Evolutionary conservation across 2,113 vertebrate genomes (phyloP).

Genomic region (Chamaea fasciata): DNA sequence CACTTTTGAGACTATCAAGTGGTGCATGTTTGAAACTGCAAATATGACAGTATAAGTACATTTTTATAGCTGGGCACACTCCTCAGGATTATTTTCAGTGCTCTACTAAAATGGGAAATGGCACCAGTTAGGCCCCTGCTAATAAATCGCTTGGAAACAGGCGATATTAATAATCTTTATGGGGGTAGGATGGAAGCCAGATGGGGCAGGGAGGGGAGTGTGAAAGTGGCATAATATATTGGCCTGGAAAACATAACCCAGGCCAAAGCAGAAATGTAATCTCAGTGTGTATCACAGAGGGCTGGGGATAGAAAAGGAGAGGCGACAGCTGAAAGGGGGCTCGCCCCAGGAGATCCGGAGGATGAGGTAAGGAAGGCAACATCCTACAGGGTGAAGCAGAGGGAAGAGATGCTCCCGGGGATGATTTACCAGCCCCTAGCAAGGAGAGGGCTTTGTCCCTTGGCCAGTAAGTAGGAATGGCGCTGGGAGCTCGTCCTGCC

Average conservation of each 20-base stretch:
- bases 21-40: conserved; percentile 60
- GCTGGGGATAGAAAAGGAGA: neutral
- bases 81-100: conserved; percentile 62
- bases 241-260: conserved; percentile 41
- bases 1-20: conserved; percentile 71
- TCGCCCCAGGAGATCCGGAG: neutral
- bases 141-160: conserved; percentile 58
- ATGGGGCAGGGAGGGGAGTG: neutral
- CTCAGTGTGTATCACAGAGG: neutral
- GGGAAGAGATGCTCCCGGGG: neutral
- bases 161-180: conserved; percentile 67
- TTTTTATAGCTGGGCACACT: conserved; percentile 66
- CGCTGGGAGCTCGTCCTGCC: neutral
- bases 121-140: conserved; percentile 58
- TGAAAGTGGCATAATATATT: conserved; percentile 37
- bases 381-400: neutral
- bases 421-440: neutral
- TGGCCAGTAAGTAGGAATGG: neutral
- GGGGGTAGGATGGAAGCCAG: conserved; percentile 30
- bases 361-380: neutral
- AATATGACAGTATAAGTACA: conserved; percentile 67
- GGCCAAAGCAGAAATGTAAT: conserved; percentile 32
- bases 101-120: conserved; percentile 62
- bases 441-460: neutral
- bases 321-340: neutral